Conservation (phyloP, 2,888 invertebrate species). For the Lumbricus terrestris region DNA sequence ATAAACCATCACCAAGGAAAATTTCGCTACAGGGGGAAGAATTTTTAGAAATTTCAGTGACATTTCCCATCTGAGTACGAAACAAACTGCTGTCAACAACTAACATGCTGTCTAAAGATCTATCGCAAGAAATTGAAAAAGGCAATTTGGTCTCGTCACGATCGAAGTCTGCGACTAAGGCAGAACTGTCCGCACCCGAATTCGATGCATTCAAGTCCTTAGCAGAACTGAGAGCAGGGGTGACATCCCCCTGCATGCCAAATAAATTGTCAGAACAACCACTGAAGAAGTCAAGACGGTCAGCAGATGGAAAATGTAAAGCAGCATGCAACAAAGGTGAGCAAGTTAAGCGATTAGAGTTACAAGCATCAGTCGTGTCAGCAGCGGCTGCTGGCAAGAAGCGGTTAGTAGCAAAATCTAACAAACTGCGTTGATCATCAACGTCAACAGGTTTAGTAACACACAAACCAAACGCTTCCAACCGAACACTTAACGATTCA, state of each 20-base stretch:
- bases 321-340: slow-evolving; percentile 12
- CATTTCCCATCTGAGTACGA: slow-evolving; percentile 13
- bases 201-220: neutral
- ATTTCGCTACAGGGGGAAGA: neutral
- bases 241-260: neutral
- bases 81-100: neutral
- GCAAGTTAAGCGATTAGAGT: slow-evolving; percentile 6
- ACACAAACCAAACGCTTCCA: slow-evolving; percentile 14
- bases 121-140: neutral
- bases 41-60: neutral
- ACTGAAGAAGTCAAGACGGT: neutral
- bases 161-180: neutral
- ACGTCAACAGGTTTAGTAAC: neutral
- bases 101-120: neutral
- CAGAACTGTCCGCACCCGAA: neutral
- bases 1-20: neutral
- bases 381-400: slow-evolving; percentile 14
- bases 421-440: neutral
- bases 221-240: neutral
- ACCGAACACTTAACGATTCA: neutral
- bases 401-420: slow-evolving; percentile 9
- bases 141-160: neutral
- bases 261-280: neutral
- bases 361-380: slow-evolving; percentile 4
- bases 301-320: neutral